Evolutionary conservation across 2,888 invertebrate species (phyloP), one percentile per base, ranked within the genome.

Genomic region (Ormyrus pomaceus): DNA sequence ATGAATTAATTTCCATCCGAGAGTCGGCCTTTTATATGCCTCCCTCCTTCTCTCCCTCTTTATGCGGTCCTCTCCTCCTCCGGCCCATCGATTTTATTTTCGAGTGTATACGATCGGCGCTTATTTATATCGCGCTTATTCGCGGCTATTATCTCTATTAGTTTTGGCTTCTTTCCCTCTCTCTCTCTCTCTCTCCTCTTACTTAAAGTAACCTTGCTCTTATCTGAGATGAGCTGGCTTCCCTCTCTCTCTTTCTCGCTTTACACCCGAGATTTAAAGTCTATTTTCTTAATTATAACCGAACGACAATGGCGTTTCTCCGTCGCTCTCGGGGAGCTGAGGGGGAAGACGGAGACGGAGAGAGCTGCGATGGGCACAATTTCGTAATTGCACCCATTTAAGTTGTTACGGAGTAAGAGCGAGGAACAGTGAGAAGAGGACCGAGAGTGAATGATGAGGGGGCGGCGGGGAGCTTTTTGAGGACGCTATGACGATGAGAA

Each of bases 1-100:
- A 90, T 90, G 90, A 90, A 90, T 90, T 90, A 89, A 90, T 90
- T 90, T 90, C 86, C 90, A 90, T 88, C 88, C 86, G 84, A 48
- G 85, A 85, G 82, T 84, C 84, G 73, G 34, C 79, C 81, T 77
- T 70, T 80, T 81, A 46, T 75, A 53, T 77, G 69, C 51, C 70
- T 76, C 73, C 71, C 73, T 61, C 48, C 75, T 59, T 59, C 68
- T 46, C 10, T 70, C n/a, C 45, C 56, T 8, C 77, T 58, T 50
- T 51, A 45, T 48, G 19, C 62, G 4, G 76, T 81, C 80, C 79
- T 80, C 70, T 70, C 77, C 65, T 76, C 66, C 72, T 68, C 80
- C 76, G 82, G 5, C 56, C 46, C n/a, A 61, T 5, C 59, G 6
- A 48, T 46, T 34, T 34, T 34, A 34, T 34, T 34, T 34, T 34